Percentiles rank a stretch among this genome's conserved stretches.
Conservation (phyloP, 2,113 vertebrate species). For the Emydocephalus ijimae region DNA sequence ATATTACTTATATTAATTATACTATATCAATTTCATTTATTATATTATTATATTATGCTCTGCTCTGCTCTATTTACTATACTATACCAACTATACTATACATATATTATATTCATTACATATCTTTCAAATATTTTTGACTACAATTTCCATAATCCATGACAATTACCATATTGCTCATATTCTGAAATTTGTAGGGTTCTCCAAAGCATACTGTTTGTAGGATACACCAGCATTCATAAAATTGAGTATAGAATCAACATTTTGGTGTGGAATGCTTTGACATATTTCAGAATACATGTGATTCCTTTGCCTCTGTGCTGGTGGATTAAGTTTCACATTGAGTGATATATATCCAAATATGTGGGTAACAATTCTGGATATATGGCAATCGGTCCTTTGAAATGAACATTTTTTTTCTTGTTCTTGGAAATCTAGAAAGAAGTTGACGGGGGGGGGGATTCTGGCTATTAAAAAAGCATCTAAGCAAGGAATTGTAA, state of each 20-base stretch:
- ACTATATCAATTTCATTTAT: not conserved
- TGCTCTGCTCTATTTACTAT: too few relatives aligned
- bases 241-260: not conserved
- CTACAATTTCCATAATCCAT: not conserved
- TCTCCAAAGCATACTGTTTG: not conserved
- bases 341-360: too few relatives aligned
- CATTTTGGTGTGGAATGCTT: not conserved
- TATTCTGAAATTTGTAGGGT: not conserved
- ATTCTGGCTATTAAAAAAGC: constrained; percentile 55
- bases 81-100: too few relatives aligned
- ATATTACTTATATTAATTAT: not conserved
- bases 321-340: not conserved
- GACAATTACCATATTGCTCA: not conserved
- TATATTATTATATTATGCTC: not conserved
- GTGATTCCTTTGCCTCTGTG: not conserved
- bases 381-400: not conserved
- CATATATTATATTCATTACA: too few relatives aligned
- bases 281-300: not conserved
- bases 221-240: not conserved
- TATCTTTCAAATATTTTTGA: not conserved
- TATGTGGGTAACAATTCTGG: not conserved
- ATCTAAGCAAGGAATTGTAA: constrained; percentile 46
- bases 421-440: constrained; percentile 51
- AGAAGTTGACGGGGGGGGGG: constrained; percentile 36
- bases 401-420: not conserved